phyloP scores from a whole-genome alignment of 2,797 vertebrate genomes.

The Thalassophryne amazonica region DNA sequence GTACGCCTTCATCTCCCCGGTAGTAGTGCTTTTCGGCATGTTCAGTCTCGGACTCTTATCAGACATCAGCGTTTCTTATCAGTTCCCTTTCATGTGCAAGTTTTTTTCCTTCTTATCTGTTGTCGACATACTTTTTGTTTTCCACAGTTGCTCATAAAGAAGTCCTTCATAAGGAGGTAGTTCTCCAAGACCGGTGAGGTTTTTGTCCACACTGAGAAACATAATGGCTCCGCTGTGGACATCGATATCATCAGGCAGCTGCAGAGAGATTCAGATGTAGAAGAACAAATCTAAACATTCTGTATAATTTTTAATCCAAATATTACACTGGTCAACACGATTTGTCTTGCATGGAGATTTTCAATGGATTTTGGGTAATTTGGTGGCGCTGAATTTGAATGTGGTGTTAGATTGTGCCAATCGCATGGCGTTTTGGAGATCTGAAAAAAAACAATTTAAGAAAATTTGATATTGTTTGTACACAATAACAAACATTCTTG shows the following conservation, averaged over 20 bases:
- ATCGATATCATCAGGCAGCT: constrained; percentile 7
- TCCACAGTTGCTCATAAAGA: constrained; percentile 52
- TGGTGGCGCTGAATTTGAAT: no score
- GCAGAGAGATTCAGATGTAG: neutral
- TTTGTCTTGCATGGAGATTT: no score
- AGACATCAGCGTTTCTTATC: constrained; percentile 72
- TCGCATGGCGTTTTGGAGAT: no score
- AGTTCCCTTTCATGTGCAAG: constrained; percentile 63
- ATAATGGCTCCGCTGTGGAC: constrained; percentile 3
- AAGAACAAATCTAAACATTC: neutral
- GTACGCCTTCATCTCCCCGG: constrained; percentile 60
- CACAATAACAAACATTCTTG: no score
- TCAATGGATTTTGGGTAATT: no score
- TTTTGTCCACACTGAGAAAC: constrained; percentile 20
- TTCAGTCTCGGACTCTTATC: constrained; percentile 77
- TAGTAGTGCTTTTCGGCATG: constrained; percentile 75
- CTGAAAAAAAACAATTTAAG: no score
- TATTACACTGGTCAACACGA: no score
- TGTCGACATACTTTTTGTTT: constrained; percentile 59
- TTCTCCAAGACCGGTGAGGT: constrained; percentile 22
- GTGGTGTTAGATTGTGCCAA: no score
- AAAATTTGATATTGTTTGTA: no score
- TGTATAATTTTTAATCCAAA: no score
- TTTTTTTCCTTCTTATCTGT: constrained; percentile 47
- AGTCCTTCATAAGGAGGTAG: constrained; percentile 37